Evolutionary conservation across 2,888 invertebrate genomes (phyloP), one percentile per base, ranked within the genome.

Genomic region (Orthosia cruda): DNA sequence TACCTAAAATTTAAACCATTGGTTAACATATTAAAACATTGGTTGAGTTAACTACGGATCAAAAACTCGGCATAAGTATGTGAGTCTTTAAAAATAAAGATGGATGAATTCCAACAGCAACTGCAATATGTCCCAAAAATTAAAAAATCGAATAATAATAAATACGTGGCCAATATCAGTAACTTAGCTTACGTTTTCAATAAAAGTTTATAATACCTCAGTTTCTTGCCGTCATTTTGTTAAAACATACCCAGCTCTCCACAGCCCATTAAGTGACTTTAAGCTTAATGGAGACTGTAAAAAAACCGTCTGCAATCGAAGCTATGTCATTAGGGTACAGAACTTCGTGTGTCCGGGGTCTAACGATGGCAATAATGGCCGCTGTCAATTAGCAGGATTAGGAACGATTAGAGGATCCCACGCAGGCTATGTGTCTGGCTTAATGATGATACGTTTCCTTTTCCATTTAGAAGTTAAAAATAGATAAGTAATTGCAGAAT

Each of bases 371-470:
- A 70, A 57, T 66, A 74, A 73, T 20, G 71, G 50, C 49, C 40
- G 50, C 26, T 71, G 77, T 73, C 85, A 84, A 84, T 84, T 84
- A 84, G 72, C 70, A 63, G 82, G 74, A 84, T 84, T 84, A 81
- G 55, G 26, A 65, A 57, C 70, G 62, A 71, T 81, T 84, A 78
- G 64, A 74, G 64, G 47, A 58, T 61, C 57, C 57, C 49, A 57
- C 32, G n/a, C 65, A 80, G 47, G 13, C 65, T 50, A 26, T 64
- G 45, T 61, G 50, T 16, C 54, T 58, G 16, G 16, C 47, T 67
- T 80, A 74, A 76, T 79, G 67, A 71, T 55, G 40, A 66, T 20
- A 57, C 13, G 16, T n/a, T 64, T 58, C 15, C 26, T 49, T 23
- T 54, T 57, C 40, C 4, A 40, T 40, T 40, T 13, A 50, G 54